Evolutionary conservation across 1,140 invertebrate genomes (phyloP).

Genomic region (Microplitis mediator): DNA sequence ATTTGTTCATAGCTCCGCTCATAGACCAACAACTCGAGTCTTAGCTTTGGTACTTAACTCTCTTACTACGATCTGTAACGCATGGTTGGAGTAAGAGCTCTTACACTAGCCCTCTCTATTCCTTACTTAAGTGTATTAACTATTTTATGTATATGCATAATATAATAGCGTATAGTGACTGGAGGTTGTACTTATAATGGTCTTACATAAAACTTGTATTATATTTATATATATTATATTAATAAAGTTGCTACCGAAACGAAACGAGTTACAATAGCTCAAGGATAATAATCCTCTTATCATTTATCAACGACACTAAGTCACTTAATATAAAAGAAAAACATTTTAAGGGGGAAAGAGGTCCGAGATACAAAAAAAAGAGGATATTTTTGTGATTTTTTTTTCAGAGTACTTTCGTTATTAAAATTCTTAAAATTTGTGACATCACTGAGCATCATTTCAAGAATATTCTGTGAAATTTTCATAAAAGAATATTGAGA

Average conservation of each 20-base stretch:
- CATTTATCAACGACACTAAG: not conserved
- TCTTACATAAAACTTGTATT: conserved; percentile 14
- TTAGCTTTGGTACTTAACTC: conserved; percentile 26
- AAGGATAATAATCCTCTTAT: not conserved
- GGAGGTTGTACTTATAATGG: not conserved
- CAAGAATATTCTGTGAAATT: too few relatives aligned
- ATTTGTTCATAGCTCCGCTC: conserved; percentile 34
- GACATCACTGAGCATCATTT: too few relatives aligned
- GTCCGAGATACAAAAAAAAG: too few relatives aligned
- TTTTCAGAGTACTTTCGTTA: too few relatives aligned
- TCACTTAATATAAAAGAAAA: too few relatives aligned
- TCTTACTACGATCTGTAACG: conserved; percentile 38
- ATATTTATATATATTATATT: conserved; percentile 32
- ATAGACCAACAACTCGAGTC: conserved; percentile 24
- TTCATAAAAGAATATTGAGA: too few relatives aligned
- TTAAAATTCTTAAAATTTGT: too few relatives aligned
- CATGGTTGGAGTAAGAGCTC: conserved; percentile 42
- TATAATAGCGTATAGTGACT: not conserved
- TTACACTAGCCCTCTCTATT: too few relatives aligned
- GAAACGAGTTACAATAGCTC: conserved; percentile 6
- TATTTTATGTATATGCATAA: too few relatives aligned
- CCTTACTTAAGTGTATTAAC: too few relatives aligned
- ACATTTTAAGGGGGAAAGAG: too few relatives aligned
- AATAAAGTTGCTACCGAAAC: conserved; percentile 38
- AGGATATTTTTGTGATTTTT: too few relatives aligned